Base-by-base conservation (phyloP, 92 coral and sea anemone genomes). In the Epizoanthus scotinus region DNA sequence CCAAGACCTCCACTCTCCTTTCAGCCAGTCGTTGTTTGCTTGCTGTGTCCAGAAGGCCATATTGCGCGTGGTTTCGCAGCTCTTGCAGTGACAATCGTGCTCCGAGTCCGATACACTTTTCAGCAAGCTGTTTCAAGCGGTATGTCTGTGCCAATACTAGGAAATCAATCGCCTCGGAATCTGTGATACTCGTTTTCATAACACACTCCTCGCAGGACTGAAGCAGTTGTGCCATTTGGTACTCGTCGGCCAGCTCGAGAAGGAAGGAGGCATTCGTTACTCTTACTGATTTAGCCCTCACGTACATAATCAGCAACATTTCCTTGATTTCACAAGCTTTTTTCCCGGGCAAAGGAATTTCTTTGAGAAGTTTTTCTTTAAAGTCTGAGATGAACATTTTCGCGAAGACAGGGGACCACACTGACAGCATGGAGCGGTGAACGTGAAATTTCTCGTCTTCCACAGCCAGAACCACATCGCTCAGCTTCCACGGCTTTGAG, bases 331-430 rank as follows among this genome's bases (percentile, higher is more conserved):
- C 67, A 13, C 31, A 62, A 18, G 67, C 67, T 62, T 62, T 62
- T n/a, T 62, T 62, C 67, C 29, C 67, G 38, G 67, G 67, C n/a
- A 62, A 36, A 26, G 36, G 67, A 26, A 62, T 29, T 62, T 62
- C 67, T 8, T 62, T 36, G 25, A 62, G 38, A 0, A 10, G 8
- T 9, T 62, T 62, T 62, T 62, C 67, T 62, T 62, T 62, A 17
- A 62, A 62, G 67, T 10, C 38, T 21, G 67, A 62, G 29, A 36
- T 62, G 67, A 62, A 62, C 67, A 62, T 62, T 7, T 62, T 62
- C 18, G 26, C 67, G 36, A 62, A 62, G 67, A 62, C 67, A 1
- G 67, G 67, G 17, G 67, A 62, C 67, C 67, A 62, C 3, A 62
- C 29, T 4, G 67, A 15, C 34, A 62, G 25, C 67, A 12, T 62